Conservation (phyloP, 2,888 invertebrate genomes). For the Linyphia triangularis region DNA sequence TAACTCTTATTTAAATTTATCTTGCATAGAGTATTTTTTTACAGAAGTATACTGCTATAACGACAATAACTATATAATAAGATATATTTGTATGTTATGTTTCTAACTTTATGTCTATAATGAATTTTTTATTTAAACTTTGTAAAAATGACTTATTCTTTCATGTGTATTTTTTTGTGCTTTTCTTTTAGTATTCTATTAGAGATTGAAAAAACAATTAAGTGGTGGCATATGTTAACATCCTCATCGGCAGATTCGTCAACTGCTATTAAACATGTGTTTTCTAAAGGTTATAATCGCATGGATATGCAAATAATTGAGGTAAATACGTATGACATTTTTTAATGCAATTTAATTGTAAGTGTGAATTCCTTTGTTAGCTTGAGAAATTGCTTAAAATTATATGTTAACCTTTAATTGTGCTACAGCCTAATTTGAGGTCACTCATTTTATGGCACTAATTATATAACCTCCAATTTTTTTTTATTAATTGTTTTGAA, state of each 20-base stretch:
- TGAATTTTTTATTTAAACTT: neutral
- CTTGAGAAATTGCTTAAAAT: too few relatives aligned
- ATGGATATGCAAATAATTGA: slow-evolving; percentile 55
- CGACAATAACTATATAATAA: too few relatives aligned
- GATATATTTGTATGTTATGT: too few relatives aligned
- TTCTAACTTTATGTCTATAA: neutral
- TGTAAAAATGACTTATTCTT: neutral
- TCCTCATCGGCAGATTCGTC: slow-evolving; percentile 29
- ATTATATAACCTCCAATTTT: too few relatives aligned
- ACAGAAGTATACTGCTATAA: too few relatives aligned
- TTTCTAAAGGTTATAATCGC: slow-evolving; percentile 59
- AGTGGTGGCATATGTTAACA: slow-evolving; percentile 57
- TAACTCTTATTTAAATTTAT: too few relatives aligned
- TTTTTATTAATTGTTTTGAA: too few relatives aligned
- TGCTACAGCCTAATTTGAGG: too few relatives aligned
- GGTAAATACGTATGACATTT: slow-evolving; percentile 14
- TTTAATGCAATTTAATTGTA: too few relatives aligned
- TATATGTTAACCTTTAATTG: too few relatives aligned
- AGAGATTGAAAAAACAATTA: slow-evolving; percentile 41
- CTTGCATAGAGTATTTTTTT: too few relatives aligned
- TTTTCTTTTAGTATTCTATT: slow-evolving; percentile 28
- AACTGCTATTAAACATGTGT: slow-evolving; percentile 11
- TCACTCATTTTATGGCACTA: neutral
- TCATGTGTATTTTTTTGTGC: neutral
- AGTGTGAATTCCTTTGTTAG: too few relatives aligned